These are phyloP conservation scores for Pantherophis vulpinus DNA, from an alignment of 2,797 vertebrate genomes.

Conservation along the genomic window DNA sequence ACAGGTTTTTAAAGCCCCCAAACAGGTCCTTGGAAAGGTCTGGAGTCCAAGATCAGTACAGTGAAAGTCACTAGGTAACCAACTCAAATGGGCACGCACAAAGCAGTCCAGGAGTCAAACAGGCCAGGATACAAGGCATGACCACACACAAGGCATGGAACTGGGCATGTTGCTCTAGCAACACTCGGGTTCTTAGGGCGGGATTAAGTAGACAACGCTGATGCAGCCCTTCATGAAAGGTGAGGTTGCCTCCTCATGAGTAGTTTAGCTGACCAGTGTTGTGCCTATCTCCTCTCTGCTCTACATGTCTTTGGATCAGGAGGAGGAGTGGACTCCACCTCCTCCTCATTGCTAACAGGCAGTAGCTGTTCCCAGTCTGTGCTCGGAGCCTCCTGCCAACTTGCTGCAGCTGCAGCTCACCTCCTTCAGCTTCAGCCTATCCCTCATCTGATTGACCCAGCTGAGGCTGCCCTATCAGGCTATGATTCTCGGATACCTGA, in stretches of 20 bases:
- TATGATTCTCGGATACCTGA: too few relatives aligned
- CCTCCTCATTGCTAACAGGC: too few relatives aligned
- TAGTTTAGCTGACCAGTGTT: not conserved
- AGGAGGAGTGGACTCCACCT: not conserved
- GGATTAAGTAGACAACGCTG: not conserved
- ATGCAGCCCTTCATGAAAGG: not conserved
- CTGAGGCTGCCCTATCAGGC: too few relatives aligned
- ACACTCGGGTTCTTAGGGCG: not conserved
- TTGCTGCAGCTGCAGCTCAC: too few relatives aligned
- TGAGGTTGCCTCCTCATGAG: not conserved
- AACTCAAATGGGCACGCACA: not conserved
- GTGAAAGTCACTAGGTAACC: not conserved
- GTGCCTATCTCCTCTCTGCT: not conserved
- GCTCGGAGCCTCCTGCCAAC: too few relatives aligned
- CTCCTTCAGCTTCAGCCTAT: too few relatives aligned
- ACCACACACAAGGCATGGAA: not conserved
- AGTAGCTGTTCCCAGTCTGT: not conserved
- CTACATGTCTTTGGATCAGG: not conserved
- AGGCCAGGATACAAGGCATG: not conserved
- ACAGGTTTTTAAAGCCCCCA: not conserved
- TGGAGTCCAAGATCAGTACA: not conserved
- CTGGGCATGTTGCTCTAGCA: not conserved
- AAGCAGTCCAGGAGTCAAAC: too few relatives aligned
- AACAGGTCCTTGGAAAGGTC: not conserved
- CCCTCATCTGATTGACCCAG: too few relatives aligned